Evolutionary conservation across 2,797 vertebrate genomes (phyloP).

Genomic region (Liparis tanakae): DNA sequence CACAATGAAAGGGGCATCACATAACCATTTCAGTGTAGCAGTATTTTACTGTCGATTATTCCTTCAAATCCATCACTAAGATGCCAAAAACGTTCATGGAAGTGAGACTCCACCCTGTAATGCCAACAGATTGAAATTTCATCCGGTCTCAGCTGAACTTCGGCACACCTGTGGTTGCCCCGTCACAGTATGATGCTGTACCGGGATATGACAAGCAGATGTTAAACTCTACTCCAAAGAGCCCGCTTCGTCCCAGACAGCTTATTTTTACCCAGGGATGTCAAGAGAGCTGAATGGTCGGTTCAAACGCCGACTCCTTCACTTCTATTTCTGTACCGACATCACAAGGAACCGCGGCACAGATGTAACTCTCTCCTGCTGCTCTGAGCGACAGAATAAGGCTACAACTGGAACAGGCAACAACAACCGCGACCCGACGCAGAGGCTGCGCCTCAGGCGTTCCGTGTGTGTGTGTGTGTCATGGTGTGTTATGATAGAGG

Average conservation of each 20-base stretch:
- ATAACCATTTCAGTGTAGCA: not conserved
- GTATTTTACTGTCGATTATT: not conserved
- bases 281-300: constrained; percentile 63
- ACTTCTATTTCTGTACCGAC: constrained; percentile 68
- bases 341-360: constrained; percentile 64
- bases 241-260: constrained; percentile 28
- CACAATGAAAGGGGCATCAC: rapidly evolving
- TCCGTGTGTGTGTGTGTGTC: constrained; percentile 7
- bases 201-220: constrained; percentile 48
- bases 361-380: constrained; percentile 69
- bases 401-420: constrained; percentile 68
- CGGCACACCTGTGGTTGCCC: constrained; percentile 37
- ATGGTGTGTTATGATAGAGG: constrained; percentile 13
- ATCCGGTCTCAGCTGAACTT: not conserved
- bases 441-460: constrained; percentile 53
- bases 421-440: constrained; percentile 62
- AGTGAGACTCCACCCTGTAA: not conserved
- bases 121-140: not conserved
- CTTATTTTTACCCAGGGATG: constrained; percentile 61
- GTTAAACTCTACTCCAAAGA: constrained; percentile 49
- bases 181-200: not conserved
- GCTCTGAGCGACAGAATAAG: constrained; percentile 80
- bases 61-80: not conserved
- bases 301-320: constrained; percentile 64
- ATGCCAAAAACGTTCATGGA: not conserved